Conservation (phyloP, 2,888 invertebrate genomes). For the Tanytarsus gracilentus region DNA sequence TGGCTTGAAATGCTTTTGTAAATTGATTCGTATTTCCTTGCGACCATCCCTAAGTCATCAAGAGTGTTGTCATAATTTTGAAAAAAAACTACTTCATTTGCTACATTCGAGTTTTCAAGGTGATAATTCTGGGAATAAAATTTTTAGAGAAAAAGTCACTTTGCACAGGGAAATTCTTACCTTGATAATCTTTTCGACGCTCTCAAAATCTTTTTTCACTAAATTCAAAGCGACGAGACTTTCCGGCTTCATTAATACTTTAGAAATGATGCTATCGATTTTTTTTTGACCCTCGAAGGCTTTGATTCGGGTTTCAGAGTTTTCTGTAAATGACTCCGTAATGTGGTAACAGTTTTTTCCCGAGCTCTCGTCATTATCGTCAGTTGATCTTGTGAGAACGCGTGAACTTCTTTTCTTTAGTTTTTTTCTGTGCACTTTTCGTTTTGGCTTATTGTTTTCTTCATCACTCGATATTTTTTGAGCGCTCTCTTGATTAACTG, state of each 20-base stretch:
- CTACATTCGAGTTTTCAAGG: slow-evolving; percentile 50
- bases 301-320: neutral
- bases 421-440: neutral
- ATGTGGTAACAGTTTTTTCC: neutral
- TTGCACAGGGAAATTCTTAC: no score
- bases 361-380: slow-evolving; percentile 4
- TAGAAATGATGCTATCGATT: neutral
- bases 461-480: neutral
- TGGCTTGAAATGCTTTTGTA: no score
- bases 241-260: neutral
- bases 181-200: neutral
- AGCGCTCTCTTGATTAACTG: neutral
- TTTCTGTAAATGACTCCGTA: neutral
- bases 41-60: no score
- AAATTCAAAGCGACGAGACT: neutral
- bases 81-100: slow-evolving; percentile 39
- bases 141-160: no score
- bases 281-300: neutral
- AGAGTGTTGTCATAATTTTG: no score
- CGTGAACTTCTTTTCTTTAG: no score
- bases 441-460: neutral
- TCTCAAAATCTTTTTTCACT: neutral
- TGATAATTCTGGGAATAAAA: slow-evolving; percentile 56
- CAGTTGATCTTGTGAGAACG: neutral
- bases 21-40: no score